These are phyloP conservation scores for Strigamia crassipes DNA, from an alignment of 2,888 invertebrate species.

Conservation along the genomic window DNA sequence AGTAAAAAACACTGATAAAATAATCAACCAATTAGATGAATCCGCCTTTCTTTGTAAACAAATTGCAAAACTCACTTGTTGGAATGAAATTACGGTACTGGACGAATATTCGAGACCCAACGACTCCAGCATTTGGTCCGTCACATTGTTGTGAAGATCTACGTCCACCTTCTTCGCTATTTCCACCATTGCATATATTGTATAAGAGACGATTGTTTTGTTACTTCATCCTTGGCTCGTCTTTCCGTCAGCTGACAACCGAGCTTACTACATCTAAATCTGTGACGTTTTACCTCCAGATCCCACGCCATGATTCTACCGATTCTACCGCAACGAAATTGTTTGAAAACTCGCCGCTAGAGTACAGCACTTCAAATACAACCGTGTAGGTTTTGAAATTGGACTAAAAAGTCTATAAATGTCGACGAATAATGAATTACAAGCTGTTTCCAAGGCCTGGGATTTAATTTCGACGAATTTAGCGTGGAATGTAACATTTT, in stretches of 20 bases:
- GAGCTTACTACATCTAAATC: background rate
- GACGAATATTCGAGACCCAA: background rate
- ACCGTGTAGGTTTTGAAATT: background rate
- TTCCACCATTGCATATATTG: conserved; percentile 58
- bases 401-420: background rate
- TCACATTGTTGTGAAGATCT: background rate
- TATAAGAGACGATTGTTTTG: too few species aligned
- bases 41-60: background rate
- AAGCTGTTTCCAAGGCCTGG: background rate
- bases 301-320: too few species aligned
- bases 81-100: background rate
- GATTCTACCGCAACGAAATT: background rate
- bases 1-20: background rate
- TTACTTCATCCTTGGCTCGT: conserved; percentile 19
- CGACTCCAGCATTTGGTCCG: background rate
- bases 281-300: background rate
- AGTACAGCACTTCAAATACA: background rate
- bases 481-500: background rate
- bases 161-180: background rate
- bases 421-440: background rate
- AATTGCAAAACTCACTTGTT: conserved; percentile 13
- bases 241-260: background rate
- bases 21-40: background rate
- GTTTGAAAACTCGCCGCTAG: background rate
- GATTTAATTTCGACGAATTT: background rate